Evolutionary conservation across 2,113 vertebrate genomes (phyloP), one percentile per base, ranked within the genome.

Genomic region (Alethe castanea): DNA sequence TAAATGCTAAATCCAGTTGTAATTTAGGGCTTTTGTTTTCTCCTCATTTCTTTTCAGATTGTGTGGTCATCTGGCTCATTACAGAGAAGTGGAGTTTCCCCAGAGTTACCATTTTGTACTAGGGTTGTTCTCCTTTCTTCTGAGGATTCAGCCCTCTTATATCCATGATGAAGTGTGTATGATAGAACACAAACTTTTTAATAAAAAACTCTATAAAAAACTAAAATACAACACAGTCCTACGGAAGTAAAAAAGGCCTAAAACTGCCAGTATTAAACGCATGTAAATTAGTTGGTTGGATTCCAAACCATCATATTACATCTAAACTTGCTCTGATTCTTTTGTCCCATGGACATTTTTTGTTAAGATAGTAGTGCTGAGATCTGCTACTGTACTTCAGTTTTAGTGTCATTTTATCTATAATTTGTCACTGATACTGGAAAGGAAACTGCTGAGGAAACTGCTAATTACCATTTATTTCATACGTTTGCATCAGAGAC

Each of bases 141-240:
- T 98, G 59, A 96, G 97, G 85, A 90, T 98, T 73, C 95, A 98
- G 57, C 86, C 97, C 10, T 97, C 97, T 66, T 62, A 84, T 25
- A 96, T 98, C 66, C 98, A 98, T 59, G 96, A 98, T 3, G 98
- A 98, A 83, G 98, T 98, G 64, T 97, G 97, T 92, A 73, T 94
- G 74, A 89, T 98, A 92, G 98, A 98, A 95, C 97, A 97, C 61
- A 97, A 94, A 65, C 97, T 98, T 70, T 98, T 98, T 91, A 70
- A 96, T 88, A 87, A 87, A 92, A 97, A 93, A 70, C 91, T 97
- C 42, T 69, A 1, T 73, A 90, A 74, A 59, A 97, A 96, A 85
- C 76, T 77, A 28, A 97, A 86, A 86, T 73, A 66, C 67, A 86
- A 33, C 35, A 40, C 36, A 77, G 42, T 70, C 42, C 59, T 64